Evolutionary conservation across 2,797 vertebrate genomes (phyloP), one percentile per base, ranked within the genome.

Genomic region (Phrynocephalus guinanensis): DNA sequence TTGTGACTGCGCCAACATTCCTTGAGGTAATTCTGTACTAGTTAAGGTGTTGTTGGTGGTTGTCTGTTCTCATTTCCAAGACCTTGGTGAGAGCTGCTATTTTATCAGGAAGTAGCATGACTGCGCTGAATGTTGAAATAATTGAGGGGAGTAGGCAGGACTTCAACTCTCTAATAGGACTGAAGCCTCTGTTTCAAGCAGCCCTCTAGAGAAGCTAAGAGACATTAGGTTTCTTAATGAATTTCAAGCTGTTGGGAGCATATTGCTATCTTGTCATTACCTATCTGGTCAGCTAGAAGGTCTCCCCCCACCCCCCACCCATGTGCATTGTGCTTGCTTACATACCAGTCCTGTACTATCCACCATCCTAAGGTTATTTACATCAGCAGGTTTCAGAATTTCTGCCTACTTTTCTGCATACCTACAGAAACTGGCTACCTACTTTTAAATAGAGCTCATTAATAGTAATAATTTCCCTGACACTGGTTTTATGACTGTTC

Each of bases 311-410:
- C 72, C 30, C 20, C 33, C 33, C n/a, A 30, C 5, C 20, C 15
- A 18, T 63, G 18, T 50, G 18, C 8, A 15, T 11, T 66, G 26
- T 44, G 2, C 3, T 0, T 84, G 9, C 70, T 87, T 91, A 28
- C 56, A 44, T 5, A 83, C 89, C 52, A 48, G 52, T 88, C 88
- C 38, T 91, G 5, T 76, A 75, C 63, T 82, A 78, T 90, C 86
- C 56, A 86, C 90, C 84, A 48, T 90, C 38, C 38, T 44, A 44
- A 75, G 18, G 84, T 52, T 86, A 79, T 91, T 91, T 90, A 77
- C 89, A 89, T 93, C 87, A 88, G 24, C 87, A 82, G 84, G 89
- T 66, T 85, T 72, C 70, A 68, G 89, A 90, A 75, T 83, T 89
- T 85, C 0, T n/a, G 73, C 60, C 60, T 63, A 63, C 60, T 63